Conservation (phyloP, 2,113 vertebrate species). For the Notechis scutatus region DNA sequence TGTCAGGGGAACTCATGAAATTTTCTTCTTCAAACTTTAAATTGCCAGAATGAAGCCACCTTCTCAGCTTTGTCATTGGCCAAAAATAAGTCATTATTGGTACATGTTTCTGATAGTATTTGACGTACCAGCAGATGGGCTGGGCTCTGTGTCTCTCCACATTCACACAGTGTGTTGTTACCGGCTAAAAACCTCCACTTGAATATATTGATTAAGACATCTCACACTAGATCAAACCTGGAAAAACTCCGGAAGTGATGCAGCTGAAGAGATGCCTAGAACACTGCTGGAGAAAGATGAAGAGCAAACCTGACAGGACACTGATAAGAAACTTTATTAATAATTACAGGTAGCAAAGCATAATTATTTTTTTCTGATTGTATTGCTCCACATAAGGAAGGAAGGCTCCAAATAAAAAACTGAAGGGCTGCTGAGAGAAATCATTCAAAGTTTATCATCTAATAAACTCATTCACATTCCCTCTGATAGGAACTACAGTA, state of each 20-base stretch:
- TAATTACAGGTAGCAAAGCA: background rate
- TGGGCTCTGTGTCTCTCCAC: too few relatives aligned
- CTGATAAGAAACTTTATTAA: background rate
- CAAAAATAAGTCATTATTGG: too few relatives aligned
- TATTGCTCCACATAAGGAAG: background rate
- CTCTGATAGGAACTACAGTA: background rate
- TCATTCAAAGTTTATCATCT: background rate
- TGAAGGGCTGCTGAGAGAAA: background rate
- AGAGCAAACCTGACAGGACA: background rate
- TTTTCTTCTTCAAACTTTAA: too few relatives aligned
- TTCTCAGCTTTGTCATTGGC: too few relatives aligned
- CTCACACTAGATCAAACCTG: background rate
- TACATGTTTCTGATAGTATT: too few relatives aligned
- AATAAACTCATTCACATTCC: background rate
- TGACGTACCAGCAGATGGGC: too few relatives aligned
- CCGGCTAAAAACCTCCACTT: too few relatives aligned
- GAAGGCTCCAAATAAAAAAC: background rate
- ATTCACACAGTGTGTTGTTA: too few relatives aligned
- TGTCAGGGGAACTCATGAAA: background rate
- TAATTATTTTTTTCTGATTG: background rate
- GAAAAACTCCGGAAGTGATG: background rate
- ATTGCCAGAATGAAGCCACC: too few relatives aligned
- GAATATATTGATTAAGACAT: too few relatives aligned
- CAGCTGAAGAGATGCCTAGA: background rate
- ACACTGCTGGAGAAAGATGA: background rate